Conservation (phyloP, 2,113 vertebrate species). For the Phrynosoma blainvillii region DNA sequence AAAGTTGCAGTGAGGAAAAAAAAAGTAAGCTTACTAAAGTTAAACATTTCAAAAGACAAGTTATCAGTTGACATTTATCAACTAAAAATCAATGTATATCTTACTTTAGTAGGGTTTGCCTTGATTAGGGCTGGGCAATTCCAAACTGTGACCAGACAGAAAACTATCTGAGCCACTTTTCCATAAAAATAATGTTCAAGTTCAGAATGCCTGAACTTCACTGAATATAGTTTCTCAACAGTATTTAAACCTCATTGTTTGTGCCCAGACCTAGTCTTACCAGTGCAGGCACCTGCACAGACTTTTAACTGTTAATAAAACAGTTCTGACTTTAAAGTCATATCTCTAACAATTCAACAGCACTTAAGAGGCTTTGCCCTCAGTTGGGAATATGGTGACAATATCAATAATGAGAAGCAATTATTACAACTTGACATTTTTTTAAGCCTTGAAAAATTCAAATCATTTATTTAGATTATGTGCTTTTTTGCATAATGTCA, state of each 20-base stretch:
- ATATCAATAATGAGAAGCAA: slow-evolving; percentile 61
- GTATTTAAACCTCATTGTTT: slow-evolving; percentile 62
- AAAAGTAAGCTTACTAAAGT: slow-evolving; percentile 89
- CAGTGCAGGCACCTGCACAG: slow-evolving; percentile 75
- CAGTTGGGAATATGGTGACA: slow-evolving; percentile 50
- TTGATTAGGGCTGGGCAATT: slow-evolving; percentile 84
- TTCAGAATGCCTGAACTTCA: slow-evolving; percentile 70
- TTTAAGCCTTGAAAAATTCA: slow-evolving; percentile 30
- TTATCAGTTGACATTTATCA: slow-evolving; percentile 88
- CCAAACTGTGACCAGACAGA: slow-evolving; percentile 79
- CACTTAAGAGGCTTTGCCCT: slow-evolving; percentile 69
- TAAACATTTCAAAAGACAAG: slow-evolving; percentile 86
- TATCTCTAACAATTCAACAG: slow-evolving; percentile 69
- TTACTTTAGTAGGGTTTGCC: slow-evolving; percentile 72
- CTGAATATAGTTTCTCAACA: slow-evolving; percentile 71
- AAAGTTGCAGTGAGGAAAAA: slow-evolving; percentile 89
- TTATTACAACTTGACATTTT: slow-evolving; percentile 50
- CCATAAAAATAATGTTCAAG: slow-evolving; percentile 69
- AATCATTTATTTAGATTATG: slow-evolving; percentile 30
- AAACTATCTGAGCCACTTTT: slow-evolving; percentile 80
- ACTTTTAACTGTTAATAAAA: slow-evolving; percentile 71
- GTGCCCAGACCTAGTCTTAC: slow-evolving; percentile 85
- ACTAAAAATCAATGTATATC: slow-evolving; percentile 82
- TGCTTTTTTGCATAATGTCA: slow-evolving; percentile 53
- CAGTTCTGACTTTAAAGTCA: slow-evolving; percentile 64